Percentiles rank a stretch among this genome's conserved stretches.
Conservation (phyloP, 1,140 invertebrate genomes). For the Dufourea novaeangliae region DNA sequence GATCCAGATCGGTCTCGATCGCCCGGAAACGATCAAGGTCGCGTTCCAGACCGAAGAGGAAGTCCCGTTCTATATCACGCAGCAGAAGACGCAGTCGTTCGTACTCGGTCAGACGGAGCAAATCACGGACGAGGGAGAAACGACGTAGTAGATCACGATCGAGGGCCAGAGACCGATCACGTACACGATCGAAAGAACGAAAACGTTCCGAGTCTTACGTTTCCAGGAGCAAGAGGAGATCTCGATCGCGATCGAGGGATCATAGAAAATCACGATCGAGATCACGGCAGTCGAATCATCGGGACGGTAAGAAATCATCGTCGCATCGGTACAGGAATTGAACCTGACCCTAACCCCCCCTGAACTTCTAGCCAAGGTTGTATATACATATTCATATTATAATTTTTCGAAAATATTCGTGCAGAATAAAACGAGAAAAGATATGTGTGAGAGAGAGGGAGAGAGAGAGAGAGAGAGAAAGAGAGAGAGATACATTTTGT, state of each 20-base stretch:
- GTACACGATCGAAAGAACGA: slow-evolving; percentile 70
- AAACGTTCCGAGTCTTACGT: slow-evolving; percentile 73
- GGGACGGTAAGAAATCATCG: slow-evolving; percentile 80
- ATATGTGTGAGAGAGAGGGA: background rate
- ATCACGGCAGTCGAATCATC: slow-evolving; percentile 72
- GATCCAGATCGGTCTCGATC: slow-evolving; percentile 62
- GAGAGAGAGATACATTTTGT: slow-evolving; percentile 15
- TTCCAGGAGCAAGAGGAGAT: slow-evolving; percentile 66
- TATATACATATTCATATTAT: slow-evolving; percentile 70
- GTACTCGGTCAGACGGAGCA: slow-evolving; percentile 57
- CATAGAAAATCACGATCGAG: slow-evolving; percentile 72
- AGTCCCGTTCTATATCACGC: slow-evolving; percentile 72
- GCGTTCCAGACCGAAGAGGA: slow-evolving; percentile 62
- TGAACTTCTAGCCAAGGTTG: slow-evolving; percentile 75
- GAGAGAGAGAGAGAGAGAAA: background rate
- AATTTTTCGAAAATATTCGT: slow-evolving; percentile 42
- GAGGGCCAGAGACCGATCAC: slow-evolving; percentile 64
- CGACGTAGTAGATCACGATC: slow-evolving; percentile 67
- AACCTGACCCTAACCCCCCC: slow-evolving; percentile 59
- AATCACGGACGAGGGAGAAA: slow-evolving; percentile 61
- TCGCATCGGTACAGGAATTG: slow-evolving; percentile 79
- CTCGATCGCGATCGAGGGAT: slow-evolving; percentile 70
- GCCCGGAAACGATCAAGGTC: slow-evolving; percentile 70
- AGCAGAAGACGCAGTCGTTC: slow-evolving; percentile 62
- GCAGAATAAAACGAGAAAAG: background rate